Conservation (phyloP, 2,113 vertebrate species). For the Columba janthina region DNA sequence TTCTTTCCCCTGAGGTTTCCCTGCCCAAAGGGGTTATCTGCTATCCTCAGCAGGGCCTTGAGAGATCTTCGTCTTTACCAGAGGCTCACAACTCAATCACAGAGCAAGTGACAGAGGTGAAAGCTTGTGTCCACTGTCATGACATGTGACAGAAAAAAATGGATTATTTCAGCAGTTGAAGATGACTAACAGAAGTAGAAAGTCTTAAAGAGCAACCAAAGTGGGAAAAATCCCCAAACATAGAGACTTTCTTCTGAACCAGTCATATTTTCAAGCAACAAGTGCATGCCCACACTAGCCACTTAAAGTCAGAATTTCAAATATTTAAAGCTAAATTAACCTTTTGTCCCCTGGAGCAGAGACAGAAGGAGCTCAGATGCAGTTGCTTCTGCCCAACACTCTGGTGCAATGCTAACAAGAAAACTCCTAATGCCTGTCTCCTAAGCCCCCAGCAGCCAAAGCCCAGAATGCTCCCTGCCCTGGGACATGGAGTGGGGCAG, state of each 20-base stretch:
- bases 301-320: not conserved
- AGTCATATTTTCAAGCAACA: not conserved
- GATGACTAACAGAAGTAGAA: not conserved
- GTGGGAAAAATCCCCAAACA: not conserved
- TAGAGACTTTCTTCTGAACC: not conserved
- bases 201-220: not conserved
- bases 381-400: not conserved
- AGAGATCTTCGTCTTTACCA: not conserved
- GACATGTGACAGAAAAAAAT: not conserved
- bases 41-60: not conserved
- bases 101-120: not conserved
- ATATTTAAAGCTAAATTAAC: not conserved
- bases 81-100: not conserved
- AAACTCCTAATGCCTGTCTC: not conserved
- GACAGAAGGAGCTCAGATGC: not conserved
- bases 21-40: not conserved
- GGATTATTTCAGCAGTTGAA: not conserved
- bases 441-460: not conserved
- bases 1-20: not conserved
- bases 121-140: not conserved
- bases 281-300: fast-evolving
- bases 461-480: no score
- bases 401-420: not conserved
- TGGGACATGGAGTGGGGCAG: not conserved
- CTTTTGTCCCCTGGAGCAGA: fast-evolving